Percentiles rank a stretch among this genome's conserved stretches.
These are phyloP conservation scores for Myotis planiceps DNA, from an alignment of 2,797 vertebrate species.

Conservation along the genomic window DNA sequence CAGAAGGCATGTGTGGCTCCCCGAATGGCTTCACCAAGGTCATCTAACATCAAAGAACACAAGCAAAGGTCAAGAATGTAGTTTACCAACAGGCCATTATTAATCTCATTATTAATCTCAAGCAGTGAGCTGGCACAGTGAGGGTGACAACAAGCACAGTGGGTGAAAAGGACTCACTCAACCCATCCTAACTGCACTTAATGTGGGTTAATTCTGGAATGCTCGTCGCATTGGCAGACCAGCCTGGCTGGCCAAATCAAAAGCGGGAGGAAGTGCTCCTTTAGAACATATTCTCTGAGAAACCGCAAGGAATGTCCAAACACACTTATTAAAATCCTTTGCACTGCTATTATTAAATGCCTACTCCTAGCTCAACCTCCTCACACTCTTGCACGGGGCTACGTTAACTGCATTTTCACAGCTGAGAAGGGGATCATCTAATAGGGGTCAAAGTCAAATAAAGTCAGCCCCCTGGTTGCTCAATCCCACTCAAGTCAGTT, in stretches of 20 bases:
- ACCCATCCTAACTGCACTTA: not conserved
- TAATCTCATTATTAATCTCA: not conserved
- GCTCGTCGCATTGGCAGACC: not conserved
- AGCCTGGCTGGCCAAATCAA: not conserved
- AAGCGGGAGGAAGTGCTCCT: not conserved
- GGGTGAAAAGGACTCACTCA: not conserved
- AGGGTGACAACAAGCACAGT: not conserved
- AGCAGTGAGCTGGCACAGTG: not conserved
- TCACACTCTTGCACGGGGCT: not conserved
- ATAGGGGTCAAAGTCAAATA: not conserved
- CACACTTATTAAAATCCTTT: not conserved
- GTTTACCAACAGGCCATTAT: not conserved
- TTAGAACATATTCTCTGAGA: not conserved
- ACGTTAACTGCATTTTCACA: not conserved
- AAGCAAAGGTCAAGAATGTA: conserved; percentile 3
- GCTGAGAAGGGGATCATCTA: not conserved
- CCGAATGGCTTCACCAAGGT: conserved; percentile 23
- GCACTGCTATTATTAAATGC: not conserved
- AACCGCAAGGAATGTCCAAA: not conserved
- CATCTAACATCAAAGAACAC: not conserved
- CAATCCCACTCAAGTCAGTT: not conserved
- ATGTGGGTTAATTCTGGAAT: not conserved
- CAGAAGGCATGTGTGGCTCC: not conserved
- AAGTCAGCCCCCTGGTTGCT: not conserved
- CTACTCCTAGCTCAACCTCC: not conserved